phyloP scores from a whole-genome alignment of 2,888 invertebrate species.

The Lepidocyrtoides sp. region DNA sequence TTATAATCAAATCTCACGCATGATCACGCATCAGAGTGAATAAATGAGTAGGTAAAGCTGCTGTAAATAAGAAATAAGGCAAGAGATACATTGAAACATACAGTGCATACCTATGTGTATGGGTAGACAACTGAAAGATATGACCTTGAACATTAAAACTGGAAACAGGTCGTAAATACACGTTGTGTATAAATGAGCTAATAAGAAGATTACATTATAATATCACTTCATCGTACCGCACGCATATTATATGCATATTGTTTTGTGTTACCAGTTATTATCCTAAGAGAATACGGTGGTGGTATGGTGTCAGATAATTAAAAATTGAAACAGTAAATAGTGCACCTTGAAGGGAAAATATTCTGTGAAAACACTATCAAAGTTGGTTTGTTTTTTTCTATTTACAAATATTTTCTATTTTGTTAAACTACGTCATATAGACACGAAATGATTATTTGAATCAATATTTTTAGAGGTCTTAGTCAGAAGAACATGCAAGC shows the following conservation, averaged over 20 bases:
- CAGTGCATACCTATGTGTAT: background rate
- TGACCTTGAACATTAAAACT: conserved; percentile 40
- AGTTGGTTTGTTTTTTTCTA: no score
- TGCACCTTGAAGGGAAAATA: no score
- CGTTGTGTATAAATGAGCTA: background rate
- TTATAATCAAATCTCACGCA: background rate
- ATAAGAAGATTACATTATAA: background rate
- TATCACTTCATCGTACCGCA: background rate
- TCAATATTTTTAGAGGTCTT: no score
- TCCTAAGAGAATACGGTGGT: no score
- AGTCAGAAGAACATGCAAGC: no score
- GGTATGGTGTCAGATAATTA: background rate
- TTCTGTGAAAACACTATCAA: no score
- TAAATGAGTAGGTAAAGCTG: background rate
- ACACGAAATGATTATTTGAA: no score
- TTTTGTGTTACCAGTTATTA: background rate
- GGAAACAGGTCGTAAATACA: background rate
- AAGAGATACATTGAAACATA: background rate
- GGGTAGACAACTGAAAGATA: background rate
- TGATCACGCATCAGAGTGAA: background rate
- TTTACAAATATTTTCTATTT: no score
- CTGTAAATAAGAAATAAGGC: background rate
- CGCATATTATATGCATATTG: background rate
- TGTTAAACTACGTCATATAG: no score
- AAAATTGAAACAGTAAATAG: background rate